Conservation (phyloP, 2,888 invertebrate genomes). For the Masnerella sp. region DNA sequence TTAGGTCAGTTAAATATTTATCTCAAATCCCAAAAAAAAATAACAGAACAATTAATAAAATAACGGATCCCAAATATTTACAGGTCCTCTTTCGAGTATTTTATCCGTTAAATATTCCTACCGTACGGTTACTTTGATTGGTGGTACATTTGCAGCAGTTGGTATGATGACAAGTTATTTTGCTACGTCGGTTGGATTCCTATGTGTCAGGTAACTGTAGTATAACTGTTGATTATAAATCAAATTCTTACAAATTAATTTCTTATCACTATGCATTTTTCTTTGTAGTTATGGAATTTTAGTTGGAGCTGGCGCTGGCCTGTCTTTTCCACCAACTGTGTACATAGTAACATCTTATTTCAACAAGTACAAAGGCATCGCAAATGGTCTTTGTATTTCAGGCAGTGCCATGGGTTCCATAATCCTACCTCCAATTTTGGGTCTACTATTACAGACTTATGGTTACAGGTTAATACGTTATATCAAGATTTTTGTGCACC, state of each 20-base stretch:
- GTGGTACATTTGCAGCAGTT: slow-evolving; percentile 88
- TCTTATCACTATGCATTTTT: too few relatives aligned
- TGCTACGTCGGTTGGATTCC: slow-evolving; percentile 87
- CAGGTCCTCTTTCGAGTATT: slow-evolving; percentile 91
- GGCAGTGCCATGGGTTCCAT: slow-evolving; percentile 93
- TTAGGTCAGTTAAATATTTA: slow-evolving; percentile 81
- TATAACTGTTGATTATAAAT: too few relatives aligned
- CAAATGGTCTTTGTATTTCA: slow-evolving; percentile 93
- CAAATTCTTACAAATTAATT: too few relatives aligned
- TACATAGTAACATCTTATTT: slow-evolving; percentile 94
- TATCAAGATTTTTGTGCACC: background rate
- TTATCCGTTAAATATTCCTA: slow-evolving; percentile 91
- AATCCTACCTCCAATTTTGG: slow-evolving; percentile 87
- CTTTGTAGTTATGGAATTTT: slow-evolving; percentile 86
- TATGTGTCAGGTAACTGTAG: slow-evolving; percentile 87
- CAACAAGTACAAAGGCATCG: slow-evolving; percentile 86
- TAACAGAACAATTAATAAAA: slow-evolving; percentile 1
- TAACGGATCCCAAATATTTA: too few relatives aligned
- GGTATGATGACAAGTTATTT: slow-evolving; percentile 92
- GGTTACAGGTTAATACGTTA: slow-evolving; percentile 82
- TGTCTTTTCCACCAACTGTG: slow-evolving; percentile 92
- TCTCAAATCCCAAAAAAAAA: background rate
- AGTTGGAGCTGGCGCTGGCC: slow-evolving; percentile 90
- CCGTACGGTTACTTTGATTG: slow-evolving; percentile 88
- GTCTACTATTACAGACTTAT: slow-evolving; percentile 84